Evolutionary conservation across 2,888 invertebrate genomes (phyloP).

Genomic region (Eretmocerus hayati): DNA sequence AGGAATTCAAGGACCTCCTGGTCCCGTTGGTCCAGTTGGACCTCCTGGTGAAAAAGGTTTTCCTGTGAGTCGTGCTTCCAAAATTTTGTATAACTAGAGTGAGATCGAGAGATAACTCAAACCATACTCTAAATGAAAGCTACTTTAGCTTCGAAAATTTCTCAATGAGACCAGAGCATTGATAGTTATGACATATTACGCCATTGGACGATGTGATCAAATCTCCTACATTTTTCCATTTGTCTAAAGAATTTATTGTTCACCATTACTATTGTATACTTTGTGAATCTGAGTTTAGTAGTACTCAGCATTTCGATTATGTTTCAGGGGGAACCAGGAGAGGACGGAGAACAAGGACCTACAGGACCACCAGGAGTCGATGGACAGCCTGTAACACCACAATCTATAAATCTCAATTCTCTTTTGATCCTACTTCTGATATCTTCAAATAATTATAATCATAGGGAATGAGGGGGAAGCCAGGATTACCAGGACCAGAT

Average conservation of each 20-base stretch:
- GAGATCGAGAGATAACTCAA: too few relatives aligned
- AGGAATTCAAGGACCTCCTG: constrained; percentile 73
- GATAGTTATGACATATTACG: too few relatives aligned
- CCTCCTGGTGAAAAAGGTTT: constrained; percentile 71
- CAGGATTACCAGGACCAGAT: constrained; percentile 67
- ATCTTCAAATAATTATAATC: background rate
- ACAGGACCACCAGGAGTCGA: constrained; percentile 68
- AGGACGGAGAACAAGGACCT: constrained; percentile 71
- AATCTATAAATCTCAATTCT: background rate
- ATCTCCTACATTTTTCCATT: too few relatives aligned
- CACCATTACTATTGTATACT: background rate
- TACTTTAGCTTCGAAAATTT: too few relatives aligned
- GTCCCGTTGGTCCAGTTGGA: constrained; percentile 68
- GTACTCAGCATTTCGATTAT: constrained; percentile 10
- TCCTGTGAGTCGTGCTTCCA: constrained; percentile 50
- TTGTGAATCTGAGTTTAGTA: background rate
- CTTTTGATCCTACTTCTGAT: background rate
- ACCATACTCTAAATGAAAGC: too few relatives aligned
- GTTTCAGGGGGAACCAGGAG: constrained; percentile 67
- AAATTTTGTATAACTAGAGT: background rate
- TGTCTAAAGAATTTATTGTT: too few relatives aligned
- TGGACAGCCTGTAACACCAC: constrained; percentile 56
- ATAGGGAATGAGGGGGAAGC: constrained; percentile 67
- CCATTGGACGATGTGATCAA: too few relatives aligned
- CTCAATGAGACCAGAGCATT: too few relatives aligned